These are phyloP conservation scores for Nothura maculosa DNA, from an alignment of 2,797 vertebrate genomes.

Conservation along the genomic window DNA sequence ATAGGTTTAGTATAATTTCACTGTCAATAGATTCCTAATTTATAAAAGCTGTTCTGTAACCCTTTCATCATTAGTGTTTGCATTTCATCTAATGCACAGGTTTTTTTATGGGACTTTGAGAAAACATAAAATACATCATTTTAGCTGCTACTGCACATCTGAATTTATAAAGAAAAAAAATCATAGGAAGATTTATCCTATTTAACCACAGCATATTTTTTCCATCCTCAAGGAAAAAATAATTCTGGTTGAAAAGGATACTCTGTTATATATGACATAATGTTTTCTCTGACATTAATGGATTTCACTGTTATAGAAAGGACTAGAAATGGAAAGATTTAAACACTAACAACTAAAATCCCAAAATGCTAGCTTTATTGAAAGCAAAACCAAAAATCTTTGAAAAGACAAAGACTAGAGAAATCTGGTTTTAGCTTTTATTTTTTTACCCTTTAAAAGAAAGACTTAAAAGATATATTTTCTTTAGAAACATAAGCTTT, in stretches of 20 bases:
- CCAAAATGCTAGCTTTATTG: slow-evolving; percentile 64
- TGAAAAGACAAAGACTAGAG: neutral
- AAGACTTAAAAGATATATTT: neutral
- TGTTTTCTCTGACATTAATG: slow-evolving; percentile 66
- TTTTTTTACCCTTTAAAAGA: neutral
- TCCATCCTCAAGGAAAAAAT: slow-evolving; percentile 37
- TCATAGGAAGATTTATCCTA: slow-evolving; percentile 56
- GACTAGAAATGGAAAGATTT: slow-evolving; percentile 65
- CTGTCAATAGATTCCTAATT: slow-evolving; percentile 25
- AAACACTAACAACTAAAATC: slow-evolving; percentile 52
- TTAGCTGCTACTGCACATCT: slow-evolving; percentile 42
- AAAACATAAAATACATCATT: neutral
- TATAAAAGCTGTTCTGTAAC: slow-evolving; percentile 24
- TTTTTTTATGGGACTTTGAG: slow-evolving; percentile 4
- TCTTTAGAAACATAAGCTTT: neutral
- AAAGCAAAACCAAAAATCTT: neutral
- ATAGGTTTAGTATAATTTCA: slow-evolving; percentile 41
- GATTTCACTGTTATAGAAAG: slow-evolving; percentile 67
- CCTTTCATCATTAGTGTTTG: slow-evolving; percentile 31
- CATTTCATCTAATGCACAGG: neutral
- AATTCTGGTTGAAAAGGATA: slow-evolving; percentile 68
- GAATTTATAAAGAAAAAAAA: slow-evolving; percentile 46
- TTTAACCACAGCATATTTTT: slow-evolving; percentile 65
- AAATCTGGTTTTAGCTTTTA: neutral
- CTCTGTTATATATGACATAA: slow-evolving; percentile 68